phyloP scores from a whole-genome alignment of 2,888 invertebrate genomes.

The Cerastis leucographa region DNA sequence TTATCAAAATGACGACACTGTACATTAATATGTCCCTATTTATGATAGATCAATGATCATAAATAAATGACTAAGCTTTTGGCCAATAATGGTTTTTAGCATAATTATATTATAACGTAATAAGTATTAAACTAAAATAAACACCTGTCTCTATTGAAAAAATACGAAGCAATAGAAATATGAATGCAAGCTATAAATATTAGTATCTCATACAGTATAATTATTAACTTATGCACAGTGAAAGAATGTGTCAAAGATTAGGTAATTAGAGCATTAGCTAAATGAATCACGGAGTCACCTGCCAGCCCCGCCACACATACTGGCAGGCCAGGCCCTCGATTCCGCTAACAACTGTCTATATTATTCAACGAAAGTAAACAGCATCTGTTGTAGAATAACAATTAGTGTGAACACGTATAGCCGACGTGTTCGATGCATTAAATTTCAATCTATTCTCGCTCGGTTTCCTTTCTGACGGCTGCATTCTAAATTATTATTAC shows the following conservation, averaged over 20 bases:
- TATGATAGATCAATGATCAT: no score
- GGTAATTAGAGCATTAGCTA: conserved; percentile 70
- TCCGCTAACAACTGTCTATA: conserved; percentile 81
- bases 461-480: conserved; percentile 88
- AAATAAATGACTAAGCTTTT: conserved; percentile 6
- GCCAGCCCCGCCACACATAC: conserved; percentile 72
- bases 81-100: no score
- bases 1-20: conserved; percentile 24
- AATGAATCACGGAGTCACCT: conserved; percentile 78
- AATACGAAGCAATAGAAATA: conserved; percentile 13
- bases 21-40: conserved; percentile 1
- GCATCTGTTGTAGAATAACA: conserved; percentile 87
- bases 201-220: conserved; percentile 4
- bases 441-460: conserved; percentile 89
- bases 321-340: conserved; percentile 75
- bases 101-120: no score
- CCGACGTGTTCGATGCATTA: conserved; percentile 85
- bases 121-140: no score
- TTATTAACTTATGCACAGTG: conserved; percentile 36
- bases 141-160: conserved; percentile 2
- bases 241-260: conserved; percentile 64
- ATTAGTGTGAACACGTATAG: conserved; percentile 83
- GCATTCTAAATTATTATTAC: conserved; percentile 89
- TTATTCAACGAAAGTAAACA: conserved; percentile 89
- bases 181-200: conserved; percentile 17